These are phyloP conservation scores for Meiosimyza platycephala DNA, from an alignment of 2,888 invertebrate species.

Conservation along the genomic window DNA sequence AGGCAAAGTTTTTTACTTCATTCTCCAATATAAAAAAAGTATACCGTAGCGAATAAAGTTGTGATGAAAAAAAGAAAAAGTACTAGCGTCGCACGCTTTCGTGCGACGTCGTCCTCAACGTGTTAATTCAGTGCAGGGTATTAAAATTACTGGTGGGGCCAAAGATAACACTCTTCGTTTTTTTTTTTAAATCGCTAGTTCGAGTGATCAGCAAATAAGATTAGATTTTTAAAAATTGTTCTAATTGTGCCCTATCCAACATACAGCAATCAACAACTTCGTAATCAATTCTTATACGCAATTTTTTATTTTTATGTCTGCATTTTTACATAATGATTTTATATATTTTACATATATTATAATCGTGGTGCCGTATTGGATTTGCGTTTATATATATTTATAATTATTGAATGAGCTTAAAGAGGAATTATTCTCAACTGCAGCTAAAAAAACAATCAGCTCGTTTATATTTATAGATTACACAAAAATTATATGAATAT, in stretches of 20 bases:
- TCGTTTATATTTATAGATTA: constrained; percentile 27
- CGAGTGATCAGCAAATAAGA: too few species aligned
- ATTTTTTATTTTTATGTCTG: constrained; percentile 36
- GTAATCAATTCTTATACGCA: constrained; percentile 29
- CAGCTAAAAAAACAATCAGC: constrained; percentile 25
- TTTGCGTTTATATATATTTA: constrained; percentile 22
- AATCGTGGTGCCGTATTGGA: constrained; percentile 38
- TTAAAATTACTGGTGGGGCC: too few species aligned
- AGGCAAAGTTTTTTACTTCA: too few species aligned
- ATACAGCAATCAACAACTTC: constrained; percentile 1
- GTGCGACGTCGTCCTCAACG: too few species aligned
- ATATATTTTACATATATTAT: constrained; percentile 41
- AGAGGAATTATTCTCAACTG: constrained; percentile 32
- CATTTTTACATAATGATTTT: constrained; percentile 38
- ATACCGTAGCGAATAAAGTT: too few species aligned
- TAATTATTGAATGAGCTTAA: constrained; percentile 35
- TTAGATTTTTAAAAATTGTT: too few species aligned
- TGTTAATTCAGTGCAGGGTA: too few species aligned
- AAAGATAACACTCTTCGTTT: too few species aligned
- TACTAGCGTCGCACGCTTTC: too few species aligned
- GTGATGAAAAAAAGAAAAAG: too few species aligned
- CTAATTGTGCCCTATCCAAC: not conserved
- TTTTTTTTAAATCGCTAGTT: too few species aligned
- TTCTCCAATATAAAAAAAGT: too few species aligned
- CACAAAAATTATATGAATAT: constrained; percentile 35